These are phyloP conservation scores for Stegodyphus mimosarum DNA, from an alignment of 1,140 invertebrate species.

Conservation along the genomic window DNA sequence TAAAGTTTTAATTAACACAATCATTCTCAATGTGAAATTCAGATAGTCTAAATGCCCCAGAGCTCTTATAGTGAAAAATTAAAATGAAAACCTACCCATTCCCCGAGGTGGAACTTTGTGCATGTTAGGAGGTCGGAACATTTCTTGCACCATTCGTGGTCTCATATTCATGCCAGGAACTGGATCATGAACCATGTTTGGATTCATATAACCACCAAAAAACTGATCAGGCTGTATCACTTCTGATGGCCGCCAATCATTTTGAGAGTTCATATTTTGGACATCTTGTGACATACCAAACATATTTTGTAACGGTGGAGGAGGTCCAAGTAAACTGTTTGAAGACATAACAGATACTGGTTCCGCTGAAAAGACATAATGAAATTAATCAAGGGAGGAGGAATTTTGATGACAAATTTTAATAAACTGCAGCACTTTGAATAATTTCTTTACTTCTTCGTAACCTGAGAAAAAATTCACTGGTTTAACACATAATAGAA, in stretches of 20 bases:
- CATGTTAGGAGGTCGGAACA: slow-evolving; percentile 10
- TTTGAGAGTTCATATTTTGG: not conserved
- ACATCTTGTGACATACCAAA: slow-evolving; percentile 7
- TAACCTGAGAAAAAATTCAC: not conserved
- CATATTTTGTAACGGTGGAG: slow-evolving; percentile 1
- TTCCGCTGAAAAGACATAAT: slow-evolving; percentile 8
- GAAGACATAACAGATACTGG: not conserved
- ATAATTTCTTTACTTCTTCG: not conserved
- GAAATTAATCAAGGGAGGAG: not conserved
- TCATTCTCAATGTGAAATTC: not conserved
- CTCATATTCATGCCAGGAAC: slow-evolving; percentile 26
- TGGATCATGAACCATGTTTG: not conserved
- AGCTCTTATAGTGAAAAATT: not conserved
- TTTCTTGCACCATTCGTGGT: slow-evolving; percentile 40
- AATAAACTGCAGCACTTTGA: not conserved
- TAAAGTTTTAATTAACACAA: not conserved
- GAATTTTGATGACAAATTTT: not conserved
- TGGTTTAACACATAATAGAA: not conserved
- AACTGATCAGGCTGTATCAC: not conserved
- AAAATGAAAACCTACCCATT: slow-evolving; percentile 6
- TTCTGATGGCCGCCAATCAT: not conserved
- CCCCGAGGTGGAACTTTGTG: slow-evolving; percentile 18
- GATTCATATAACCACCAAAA: not conserved
- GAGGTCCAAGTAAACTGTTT: slow-evolving; percentile 26
- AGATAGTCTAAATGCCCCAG: not conserved